Percentiles rank a stretch among this genome's conserved stretches.
These are phyloP conservation scores for Ophioderma brevispina DNA, from an alignment of 35 echinoderm and acorn worm species.

Conservation along the genomic window DNA sequence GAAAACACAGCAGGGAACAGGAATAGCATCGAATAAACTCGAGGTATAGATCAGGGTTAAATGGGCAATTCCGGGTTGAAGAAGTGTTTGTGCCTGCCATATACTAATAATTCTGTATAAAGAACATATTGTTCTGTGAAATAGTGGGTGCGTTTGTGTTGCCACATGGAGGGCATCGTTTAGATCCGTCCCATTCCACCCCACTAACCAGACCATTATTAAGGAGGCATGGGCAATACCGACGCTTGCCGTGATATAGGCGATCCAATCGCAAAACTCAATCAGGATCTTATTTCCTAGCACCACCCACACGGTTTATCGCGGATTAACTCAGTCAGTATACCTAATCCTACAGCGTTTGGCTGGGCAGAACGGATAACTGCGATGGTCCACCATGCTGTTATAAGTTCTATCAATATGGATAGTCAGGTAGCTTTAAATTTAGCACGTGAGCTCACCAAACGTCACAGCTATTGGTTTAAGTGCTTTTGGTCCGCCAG, in stretches of 20 bases:
- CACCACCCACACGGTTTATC: conserved; percentile 59
- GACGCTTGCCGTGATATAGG: conserved; percentile 19
- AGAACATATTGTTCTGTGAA: neutral
- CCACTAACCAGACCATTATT: conserved; percentile 29
- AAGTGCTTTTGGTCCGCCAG: conserved; percentile 53
- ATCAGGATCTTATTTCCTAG: conserved; percentile 52
- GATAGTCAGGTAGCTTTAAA: conserved; percentile 12
- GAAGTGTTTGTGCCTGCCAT: no score
- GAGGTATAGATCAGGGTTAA: no score
- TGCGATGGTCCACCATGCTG: conserved; percentile 28
- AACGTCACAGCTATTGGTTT: conserved; percentile 18
- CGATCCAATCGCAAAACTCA: neutral
- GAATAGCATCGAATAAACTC: no score
- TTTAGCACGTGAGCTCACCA: neutral
- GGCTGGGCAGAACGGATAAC: conserved; percentile 54
- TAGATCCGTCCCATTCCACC: conserved; percentile 50
- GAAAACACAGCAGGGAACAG: no score
- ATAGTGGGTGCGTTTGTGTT: conserved; percentile 45
- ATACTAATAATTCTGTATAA: no score
- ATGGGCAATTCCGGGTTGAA: no score
- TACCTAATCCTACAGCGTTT: conserved; percentile 19
- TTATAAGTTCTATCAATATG: conserved; percentile 20
- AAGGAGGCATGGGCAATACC: conserved; percentile 27
- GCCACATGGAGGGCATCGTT: conserved; percentile 55
- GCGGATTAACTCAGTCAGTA: conserved; percentile 41